These are phyloP conservation scores for Silurus lanzhouensis DNA, from an alignment of 2,797 vertebrate species.

Conservation along the genomic window DNA sequence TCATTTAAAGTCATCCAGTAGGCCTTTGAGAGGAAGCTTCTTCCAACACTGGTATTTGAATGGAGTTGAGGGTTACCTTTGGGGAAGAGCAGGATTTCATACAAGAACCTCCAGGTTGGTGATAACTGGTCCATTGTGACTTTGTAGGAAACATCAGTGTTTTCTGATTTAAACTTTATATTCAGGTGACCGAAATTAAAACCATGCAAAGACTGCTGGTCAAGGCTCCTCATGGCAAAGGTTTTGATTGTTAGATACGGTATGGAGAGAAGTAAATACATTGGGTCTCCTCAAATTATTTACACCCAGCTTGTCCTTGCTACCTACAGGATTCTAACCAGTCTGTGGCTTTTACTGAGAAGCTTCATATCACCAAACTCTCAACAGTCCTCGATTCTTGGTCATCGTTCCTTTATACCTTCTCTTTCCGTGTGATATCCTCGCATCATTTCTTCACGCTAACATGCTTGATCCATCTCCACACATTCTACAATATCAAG, in stretches of 20 bases:
- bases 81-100: neutral
- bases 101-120: neutral
- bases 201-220: neutral
- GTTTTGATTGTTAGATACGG: neutral
- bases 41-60: neutral
- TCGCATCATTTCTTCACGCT: neutral
- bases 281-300: too few species aligned
- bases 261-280: neutral
- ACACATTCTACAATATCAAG: neutral
- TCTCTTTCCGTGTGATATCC: neutral
- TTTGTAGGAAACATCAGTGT: neutral
- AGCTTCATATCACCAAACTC: neutral
- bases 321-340: neutral
- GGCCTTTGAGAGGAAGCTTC: neutral
- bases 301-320: neutral
- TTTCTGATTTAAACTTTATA: neutral
- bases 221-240: neutral
- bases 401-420: neutral
- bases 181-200: neutral
- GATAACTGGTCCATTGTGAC: neutral
- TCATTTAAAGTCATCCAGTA: neutral
- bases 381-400: neutral
- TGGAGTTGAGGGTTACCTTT: neutral
- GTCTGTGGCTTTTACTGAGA: neutral
- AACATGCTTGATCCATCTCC: neutral